Percentiles rank a stretch among this genome's conserved stretches.
Evolutionary conservation across 2,797 vertebrate species (phyloP).

Genomic region (Kryptolebias ocellatus): DNA sequence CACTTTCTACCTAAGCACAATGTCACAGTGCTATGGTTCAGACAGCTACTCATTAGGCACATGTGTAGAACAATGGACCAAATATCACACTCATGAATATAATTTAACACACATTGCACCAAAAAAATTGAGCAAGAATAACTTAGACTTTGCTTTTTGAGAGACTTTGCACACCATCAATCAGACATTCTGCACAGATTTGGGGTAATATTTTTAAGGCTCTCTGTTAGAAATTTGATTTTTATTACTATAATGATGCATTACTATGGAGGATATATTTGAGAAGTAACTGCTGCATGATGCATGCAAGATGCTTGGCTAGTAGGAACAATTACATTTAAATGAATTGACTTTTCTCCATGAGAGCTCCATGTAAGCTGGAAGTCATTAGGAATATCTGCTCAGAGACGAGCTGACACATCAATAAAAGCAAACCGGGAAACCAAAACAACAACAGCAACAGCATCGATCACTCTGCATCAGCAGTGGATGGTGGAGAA

Average conservation of each 20-base stretch:
- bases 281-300: conserved; percentile 36
- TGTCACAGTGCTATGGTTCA: background rate
- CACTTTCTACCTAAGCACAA: background rate
- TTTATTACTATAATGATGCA: conserved; percentile 8
- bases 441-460: conserved; percentile 74
- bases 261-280: conserved; percentile 22
- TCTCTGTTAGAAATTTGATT: conserved; percentile 19
- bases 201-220: background rate
- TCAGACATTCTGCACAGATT: background rate
- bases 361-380: conserved; percentile 57
- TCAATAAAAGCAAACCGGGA: conserved; percentile 75
- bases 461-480: conserved; percentile 76
- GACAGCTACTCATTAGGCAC: background rate
- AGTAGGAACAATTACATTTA: conserved; percentile 53
- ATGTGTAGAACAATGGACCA: background rate
- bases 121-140: conserved; percentile 15
- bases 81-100: background rate
- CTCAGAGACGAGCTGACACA: conserved; percentile 73
- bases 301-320: conserved; percentile 28
- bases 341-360: conserved; percentile 58
- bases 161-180: background rate
- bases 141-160: conserved; percentile 1
- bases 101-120: conserved; percentile 7
- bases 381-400: conserved; percentile 78
- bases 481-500: conserved; percentile 67